Evolutionary conservation across 2,888 invertebrate genomes (phyloP), one percentile per base, ranked within the genome.

Genomic region (Unio pictorum): DNA sequence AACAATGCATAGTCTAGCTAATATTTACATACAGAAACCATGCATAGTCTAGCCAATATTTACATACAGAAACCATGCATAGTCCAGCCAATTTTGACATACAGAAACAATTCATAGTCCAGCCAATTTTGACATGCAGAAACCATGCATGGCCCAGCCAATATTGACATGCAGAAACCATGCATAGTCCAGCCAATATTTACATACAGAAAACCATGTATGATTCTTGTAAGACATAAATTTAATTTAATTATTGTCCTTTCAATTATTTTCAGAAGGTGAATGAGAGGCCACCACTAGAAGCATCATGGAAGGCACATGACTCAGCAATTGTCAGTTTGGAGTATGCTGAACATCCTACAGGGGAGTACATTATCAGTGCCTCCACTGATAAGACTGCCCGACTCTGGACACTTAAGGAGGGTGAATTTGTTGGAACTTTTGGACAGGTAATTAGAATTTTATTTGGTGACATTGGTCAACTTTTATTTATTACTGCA

Each of bases 341-440:
- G 60, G 88, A 89, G 72, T 87, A 82, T 71, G 79, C 87, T 0
- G 76, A 83, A 63, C 86, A 88, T 72, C 84, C 85, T 20, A 74
- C 76, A 8, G 85, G 85, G 6, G 80, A 78, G 20, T 87, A 86
- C 71, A 69, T 89, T 28, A 76, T 89, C 54, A 85, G 84, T 45
- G 89, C 89, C 6, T 89, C 88, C 55, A 88, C 87, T 6, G 90
- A 90, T 76, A 84, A 82, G 71, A 87, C 88, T 1, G 89, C 88
- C 30, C 76, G 87, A 59, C 82, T 90, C 17, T 90, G 88, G 88
- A 84, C 85, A 26, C 67, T 83, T 1, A 72, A 67, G 62, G 77
- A 84, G 26, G 90, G 90, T 18, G 83, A 84, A 45, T 86, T 81
- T 68, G 78, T 90, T 18, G 90, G 90, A 15, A 86, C 85, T 23